Base-by-base conservation (phyloP, 2,888 invertebrate species). In the Phaonia tiefii region DNA sequence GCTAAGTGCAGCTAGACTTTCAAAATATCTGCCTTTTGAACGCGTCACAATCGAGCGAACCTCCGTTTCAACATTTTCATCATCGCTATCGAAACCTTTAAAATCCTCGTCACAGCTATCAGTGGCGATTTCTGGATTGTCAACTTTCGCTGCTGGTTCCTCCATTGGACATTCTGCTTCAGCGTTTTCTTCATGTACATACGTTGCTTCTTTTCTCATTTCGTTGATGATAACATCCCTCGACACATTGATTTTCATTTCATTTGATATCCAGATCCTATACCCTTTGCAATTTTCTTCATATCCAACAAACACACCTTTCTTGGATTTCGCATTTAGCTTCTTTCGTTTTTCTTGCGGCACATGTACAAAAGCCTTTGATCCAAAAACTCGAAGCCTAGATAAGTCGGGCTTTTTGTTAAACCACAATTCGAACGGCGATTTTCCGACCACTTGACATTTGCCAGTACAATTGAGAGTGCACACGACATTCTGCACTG, bases 401-500 rank as follows among this genome's bases (percentile, higher is more conserved):
- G 37, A 37, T 7, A 37, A 7, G 10, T 37, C 37, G 10, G 37
- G 37, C 37, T 7, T 37, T 20, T 65, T 73, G 42, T 54, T 54
- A 73, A 85, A 85, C 88, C 89, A 37, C 10, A 37, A 10, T 76
- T 73, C 85, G 44, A 90, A 80, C 88, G 88, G 83, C 88, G 88
- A 85, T 87, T 86, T 73, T 79, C 73, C 31, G 66, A 4, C 10
- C 26, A 46, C 13, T 84, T 86, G 25, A 86, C 89, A 37, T 88
- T 87, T 7, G 5, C 5, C 5, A 37, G 85, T 83, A 49, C 85
- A 74, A 84, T 90, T 90, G 54, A 89, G 85, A 67, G 89, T 84
- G 84, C 87, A 87, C 31, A 86, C 85, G 42, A 88, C 88, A 65
- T 88, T 87, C 70, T 86, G 83, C 8, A 89, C 85, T 15, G 88